Conservation (phyloP, 2,888 invertebrate genomes). For the Alcis repandata region DNA sequence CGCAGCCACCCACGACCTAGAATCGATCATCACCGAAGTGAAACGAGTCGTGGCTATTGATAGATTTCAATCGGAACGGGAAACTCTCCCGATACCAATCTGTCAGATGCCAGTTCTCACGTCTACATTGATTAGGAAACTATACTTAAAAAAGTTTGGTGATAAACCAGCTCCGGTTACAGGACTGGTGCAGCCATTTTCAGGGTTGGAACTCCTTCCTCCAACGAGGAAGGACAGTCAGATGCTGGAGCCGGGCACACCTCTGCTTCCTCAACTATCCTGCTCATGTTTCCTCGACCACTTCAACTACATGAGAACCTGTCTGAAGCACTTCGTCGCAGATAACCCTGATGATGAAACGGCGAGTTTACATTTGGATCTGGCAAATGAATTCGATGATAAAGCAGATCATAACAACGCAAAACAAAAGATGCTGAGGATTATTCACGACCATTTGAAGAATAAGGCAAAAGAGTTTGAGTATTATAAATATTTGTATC, state of each 20-base stretch:
- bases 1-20: constrained; percentile 61
- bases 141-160: constrained; percentile 61
- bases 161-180: constrained; percentile 38
- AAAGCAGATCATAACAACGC: constrained; percentile 28
- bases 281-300: constrained; percentile 63
- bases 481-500: constrained; percentile 30
- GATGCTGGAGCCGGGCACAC: constrained; percentile 45
- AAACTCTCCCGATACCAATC: constrained; percentile 24
- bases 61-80: constrained; percentile 16
- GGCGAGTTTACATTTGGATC: constrained; percentile 37
- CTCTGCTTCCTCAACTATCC: constrained; percentile 52
- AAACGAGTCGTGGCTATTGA: constrained; percentile 72
- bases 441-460: constrained; percentile 30
- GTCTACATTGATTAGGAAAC: constrained; percentile 65
- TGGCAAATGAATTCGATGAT: constrained; percentile 31
- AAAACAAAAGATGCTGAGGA: constrained; percentile 41
- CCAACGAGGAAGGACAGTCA: constrained; percentile 25
- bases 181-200: constrained; percentile 2
- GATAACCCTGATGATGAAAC: constrained; percentile 41
- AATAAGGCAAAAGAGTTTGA: constrained; percentile 20
- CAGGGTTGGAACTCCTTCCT: neutral
- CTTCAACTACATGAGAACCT: constrained; percentile 57
- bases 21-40: constrained; percentile 71
- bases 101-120: constrained; percentile 42
- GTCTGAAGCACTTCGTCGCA: constrained; percentile 27